A percentile compares a stretch with the other conserved stretches of the same genome.
Evolutionary conservation across 92 coral and sea anemone species (phyloP).

Genomic region (Porites cylindrica): DNA sequence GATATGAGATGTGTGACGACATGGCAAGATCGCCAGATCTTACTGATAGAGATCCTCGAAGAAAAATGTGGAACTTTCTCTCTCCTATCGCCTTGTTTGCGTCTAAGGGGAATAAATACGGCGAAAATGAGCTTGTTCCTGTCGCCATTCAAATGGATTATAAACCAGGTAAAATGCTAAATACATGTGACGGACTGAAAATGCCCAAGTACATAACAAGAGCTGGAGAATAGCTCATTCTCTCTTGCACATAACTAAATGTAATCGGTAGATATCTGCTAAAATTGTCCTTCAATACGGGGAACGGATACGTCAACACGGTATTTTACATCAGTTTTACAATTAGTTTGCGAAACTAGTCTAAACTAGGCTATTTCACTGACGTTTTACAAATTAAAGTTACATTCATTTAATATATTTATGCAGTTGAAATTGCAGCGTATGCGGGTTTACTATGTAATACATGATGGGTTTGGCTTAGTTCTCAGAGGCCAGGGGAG

Average conservation of each 20-base stretch:
- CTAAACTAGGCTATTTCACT: no score
- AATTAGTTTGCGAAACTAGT: no score
- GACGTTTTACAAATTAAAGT: no score
- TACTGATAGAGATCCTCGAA: constrained; percentile 57
- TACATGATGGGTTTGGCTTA: no score
- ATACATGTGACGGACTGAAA: background rate
- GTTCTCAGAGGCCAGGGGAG: no score
- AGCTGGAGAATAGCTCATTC: no score
- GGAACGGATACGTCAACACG: no score
- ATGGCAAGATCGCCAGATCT: constrained; percentile 50
- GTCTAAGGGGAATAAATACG: constrained; percentile 8
- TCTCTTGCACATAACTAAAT: background rate
- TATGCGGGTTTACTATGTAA: no score
- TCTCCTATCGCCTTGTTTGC: constrained; percentile 83
- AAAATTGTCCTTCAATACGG: no score
- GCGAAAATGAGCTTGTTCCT: constrained; percentile 55
- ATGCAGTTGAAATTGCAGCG: no score
- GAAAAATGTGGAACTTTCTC: constrained; percentile 59
- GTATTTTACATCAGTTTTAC: no score
- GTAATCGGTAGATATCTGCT: background rate
- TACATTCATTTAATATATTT: no score
- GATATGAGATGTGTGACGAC: constrained; percentile 65
- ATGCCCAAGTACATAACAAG: background rate
- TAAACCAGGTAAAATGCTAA: constrained; percentile 31
- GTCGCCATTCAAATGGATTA: constrained; percentile 78